Percentiles rank a stretch among this genome's conserved stretches.
Conservation (phyloP, 2,113 vertebrate species). For the Choloepus hoffmanni region DNA sequence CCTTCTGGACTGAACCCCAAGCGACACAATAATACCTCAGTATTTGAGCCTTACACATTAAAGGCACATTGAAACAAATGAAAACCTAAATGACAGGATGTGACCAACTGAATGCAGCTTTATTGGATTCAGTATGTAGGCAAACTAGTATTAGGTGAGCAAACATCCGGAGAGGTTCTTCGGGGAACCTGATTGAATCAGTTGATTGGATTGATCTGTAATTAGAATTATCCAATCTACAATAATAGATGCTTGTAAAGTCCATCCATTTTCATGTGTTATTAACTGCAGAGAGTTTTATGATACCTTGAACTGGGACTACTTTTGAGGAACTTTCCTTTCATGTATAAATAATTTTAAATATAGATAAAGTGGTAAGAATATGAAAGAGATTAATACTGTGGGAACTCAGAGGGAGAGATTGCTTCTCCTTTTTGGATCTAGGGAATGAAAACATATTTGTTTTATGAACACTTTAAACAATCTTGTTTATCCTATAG, state of each 20-base stretch:
- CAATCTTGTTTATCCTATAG: neutral
- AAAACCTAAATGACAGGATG: constrained; percentile 27
- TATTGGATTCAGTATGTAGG: constrained; percentile 29
- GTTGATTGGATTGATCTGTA: constrained; percentile 21
- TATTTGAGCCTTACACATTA: neutral
- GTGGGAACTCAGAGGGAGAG: constrained; percentile 19
- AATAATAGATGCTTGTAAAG: constrained; percentile 11
- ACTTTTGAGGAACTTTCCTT: constrained; percentile 7
- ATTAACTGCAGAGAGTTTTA: constrained; percentile 40
- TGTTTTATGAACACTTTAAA: constrained; percentile 34
- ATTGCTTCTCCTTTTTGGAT: constrained; percentile 21
- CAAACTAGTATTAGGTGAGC: constrained; percentile 26
- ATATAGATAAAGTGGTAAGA: neutral
- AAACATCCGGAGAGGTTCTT: constrained; percentile 34
- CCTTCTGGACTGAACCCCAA: neutral
- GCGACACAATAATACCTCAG: neutral
- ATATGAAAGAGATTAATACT: constrained; percentile 34
- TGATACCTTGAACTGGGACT: constrained; percentile 20
- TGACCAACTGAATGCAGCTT: constrained; percentile 42
- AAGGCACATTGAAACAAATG: neutral
- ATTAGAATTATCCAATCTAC: constrained; percentile 32
- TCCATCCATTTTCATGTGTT: constrained; percentile 26
- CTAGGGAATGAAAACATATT: constrained; percentile 50
- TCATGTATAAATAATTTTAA: neutral
- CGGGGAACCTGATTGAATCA: neutral